Conservation (phyloP, 2,888 invertebrate genomes). For the Drosophila leonis region DNA sequence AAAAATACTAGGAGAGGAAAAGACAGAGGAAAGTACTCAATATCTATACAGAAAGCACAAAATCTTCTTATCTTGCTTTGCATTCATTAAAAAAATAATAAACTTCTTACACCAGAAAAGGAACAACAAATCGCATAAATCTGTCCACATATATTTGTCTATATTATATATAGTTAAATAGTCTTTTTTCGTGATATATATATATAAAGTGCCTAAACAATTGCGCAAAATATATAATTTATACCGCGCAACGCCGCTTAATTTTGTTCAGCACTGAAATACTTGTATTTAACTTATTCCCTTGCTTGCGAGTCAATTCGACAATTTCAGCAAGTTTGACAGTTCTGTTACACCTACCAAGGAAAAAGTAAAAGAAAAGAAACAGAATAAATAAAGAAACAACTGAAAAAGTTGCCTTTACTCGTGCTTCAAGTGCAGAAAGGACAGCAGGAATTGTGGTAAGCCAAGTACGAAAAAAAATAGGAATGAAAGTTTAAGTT, state of each 20-base stretch:
- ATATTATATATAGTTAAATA: too few relatives aligned
- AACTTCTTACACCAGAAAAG: too few relatives aligned
- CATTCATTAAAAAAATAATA: too few relatives aligned
- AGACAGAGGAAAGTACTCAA: too few relatives aligned
- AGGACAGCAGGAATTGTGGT: slow-evolving; percentile 56
- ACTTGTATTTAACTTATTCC: slow-evolving; percentile 29
- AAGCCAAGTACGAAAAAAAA: slow-evolving; percentile 35
- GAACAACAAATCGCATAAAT: neutral
- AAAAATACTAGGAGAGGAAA: too few relatives aligned
- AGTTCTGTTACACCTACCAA: slow-evolving; percentile 65
- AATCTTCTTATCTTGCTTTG: too few relatives aligned
- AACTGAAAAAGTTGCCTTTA: slow-evolving; percentile 68
- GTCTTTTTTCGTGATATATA: too few relatives aligned
- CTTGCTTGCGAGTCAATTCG: slow-evolving; percentile 42
- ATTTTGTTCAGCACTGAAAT: neutral
- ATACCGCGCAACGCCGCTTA: neutral
- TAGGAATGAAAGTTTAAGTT: neutral
- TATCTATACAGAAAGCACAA: too few relatives aligned
- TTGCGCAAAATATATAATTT: neutral
- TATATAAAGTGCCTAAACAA: neutral
- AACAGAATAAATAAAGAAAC: slow-evolving; percentile 21
- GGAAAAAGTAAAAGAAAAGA: slow-evolving; percentile 8
- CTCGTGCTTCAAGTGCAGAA: slow-evolving; percentile 68
- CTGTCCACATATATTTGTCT: too few relatives aligned
- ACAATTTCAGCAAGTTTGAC: slow-evolving; percentile 70